These are phyloP conservation scores for Mesembrinibis cayennensis DNA, from an alignment of 2,113 vertebrate genomes.

Conservation along the genomic window DNA sequence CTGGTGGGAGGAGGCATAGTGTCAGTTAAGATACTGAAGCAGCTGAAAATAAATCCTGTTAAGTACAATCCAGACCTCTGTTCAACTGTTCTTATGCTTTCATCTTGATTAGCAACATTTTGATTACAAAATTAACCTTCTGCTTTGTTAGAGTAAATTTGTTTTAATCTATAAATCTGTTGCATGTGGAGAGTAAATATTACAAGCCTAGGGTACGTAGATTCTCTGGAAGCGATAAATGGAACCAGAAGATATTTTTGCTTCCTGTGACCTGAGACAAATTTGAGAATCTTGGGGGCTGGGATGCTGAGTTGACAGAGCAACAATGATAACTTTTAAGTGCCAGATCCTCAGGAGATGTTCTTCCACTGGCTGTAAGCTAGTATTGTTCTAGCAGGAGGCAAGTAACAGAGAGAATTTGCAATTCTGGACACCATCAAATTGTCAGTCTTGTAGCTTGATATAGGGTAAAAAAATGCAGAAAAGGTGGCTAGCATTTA, in stretches of 20 bases:
- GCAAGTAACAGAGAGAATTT: neutral
- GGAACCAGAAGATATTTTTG: neutral
- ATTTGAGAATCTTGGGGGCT: neutral
- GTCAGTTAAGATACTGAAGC: neutral
- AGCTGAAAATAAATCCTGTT: neutral
- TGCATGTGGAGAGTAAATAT: neutral
- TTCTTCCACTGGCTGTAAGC: neutral
- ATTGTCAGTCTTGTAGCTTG: neutral
- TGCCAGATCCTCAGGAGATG: neutral
- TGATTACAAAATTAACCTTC: neutral
- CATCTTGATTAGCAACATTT: neutral
- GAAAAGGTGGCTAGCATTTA: neutral
- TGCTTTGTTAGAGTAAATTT: neutral
- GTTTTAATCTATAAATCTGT: neutral
- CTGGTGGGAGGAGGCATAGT: neutral
- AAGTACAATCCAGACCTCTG: neutral
- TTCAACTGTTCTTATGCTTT: neutral
- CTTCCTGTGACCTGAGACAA: neutral
- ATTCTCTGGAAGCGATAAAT: neutral
- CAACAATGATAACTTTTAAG: neutral
- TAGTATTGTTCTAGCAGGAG: neutral
- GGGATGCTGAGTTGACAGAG: neutral
- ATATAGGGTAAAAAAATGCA: neutral
- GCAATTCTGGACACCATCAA: neutral
- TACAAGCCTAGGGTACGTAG: neutral